A percentile compares a stretch with the other conserved stretches of the same genome.
These are phyloP conservation scores for Mycteria americana DNA, from an alignment of 2,797 vertebrate genomes.

Conservation along the genomic window DNA sequence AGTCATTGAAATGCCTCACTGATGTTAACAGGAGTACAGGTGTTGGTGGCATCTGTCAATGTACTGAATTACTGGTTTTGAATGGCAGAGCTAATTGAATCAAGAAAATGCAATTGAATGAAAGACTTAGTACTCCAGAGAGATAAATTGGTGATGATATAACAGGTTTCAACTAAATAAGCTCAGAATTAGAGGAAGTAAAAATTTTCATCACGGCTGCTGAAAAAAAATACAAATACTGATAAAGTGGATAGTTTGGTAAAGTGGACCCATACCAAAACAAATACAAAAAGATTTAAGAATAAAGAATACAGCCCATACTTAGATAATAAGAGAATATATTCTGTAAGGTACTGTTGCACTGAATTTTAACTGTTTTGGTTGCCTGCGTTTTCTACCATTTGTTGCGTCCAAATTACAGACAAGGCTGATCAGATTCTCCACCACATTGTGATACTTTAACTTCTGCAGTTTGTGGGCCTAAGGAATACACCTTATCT, in stretches of 20 bases:
- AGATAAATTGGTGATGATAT: neutral
- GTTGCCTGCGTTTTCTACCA: neutral
- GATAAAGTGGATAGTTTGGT: neutral
- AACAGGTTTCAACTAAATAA: neutral
- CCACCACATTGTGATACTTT: neutral
- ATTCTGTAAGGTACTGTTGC: neutral
- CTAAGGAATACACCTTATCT: neutral
- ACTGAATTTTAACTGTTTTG: neutral
- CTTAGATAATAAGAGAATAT: neutral
- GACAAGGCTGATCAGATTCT: neutral
- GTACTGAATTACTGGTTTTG: neutral
- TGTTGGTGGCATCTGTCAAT: neutral
- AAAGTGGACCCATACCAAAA: neutral
- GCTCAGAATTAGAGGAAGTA: neutral
- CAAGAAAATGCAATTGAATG: neutral
- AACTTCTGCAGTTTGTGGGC: neutral
- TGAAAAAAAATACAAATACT: neutral
- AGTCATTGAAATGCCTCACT: neutral
- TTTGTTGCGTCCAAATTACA: neutral
- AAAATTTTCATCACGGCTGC: neutral
- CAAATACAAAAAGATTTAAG: neutral
- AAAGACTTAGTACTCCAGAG: neutral
- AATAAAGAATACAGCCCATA: neutral
- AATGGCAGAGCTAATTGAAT: conserved; percentile 1
- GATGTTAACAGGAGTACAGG: neutral